Conservation (phyloP, 2,113 vertebrate species). For the pig (Sus scrofa) region DNA sequence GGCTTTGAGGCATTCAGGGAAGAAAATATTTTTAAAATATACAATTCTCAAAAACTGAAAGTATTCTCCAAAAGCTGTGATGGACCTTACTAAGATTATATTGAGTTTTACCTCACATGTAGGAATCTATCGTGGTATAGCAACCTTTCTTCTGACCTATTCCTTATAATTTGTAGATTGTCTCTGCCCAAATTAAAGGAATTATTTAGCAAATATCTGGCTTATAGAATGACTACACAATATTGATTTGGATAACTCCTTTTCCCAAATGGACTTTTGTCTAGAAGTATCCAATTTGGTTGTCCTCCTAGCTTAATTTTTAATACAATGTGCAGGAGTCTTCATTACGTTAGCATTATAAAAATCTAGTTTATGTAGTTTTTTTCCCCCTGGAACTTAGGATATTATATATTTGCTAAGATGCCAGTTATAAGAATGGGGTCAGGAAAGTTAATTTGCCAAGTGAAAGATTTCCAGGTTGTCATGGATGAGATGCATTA, state of each 20-base stretch:
- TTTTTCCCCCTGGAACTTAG: neutral
- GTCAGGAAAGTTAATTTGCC: neutral
- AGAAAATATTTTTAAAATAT: slow-evolving; percentile 30
- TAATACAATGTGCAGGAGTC: neutral
- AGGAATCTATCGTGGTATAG: neutral
- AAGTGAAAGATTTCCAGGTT: neutral
- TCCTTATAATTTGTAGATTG: neutral
- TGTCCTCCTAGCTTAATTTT: neutral
- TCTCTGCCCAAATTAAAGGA: neutral
- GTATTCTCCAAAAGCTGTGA: neutral
- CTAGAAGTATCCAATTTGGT: neutral
- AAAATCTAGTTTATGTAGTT: neutral
- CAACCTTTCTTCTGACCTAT: neutral
- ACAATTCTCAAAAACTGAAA: neutral
- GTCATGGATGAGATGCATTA: neutral
- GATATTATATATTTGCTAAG: neutral
- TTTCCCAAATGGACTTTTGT: neutral
- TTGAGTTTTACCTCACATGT: neutral
- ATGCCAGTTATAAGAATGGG: neutral
- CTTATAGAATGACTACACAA: slow-evolving; percentile 15
- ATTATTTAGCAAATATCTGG: neutral
- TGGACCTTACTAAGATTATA: neutral
- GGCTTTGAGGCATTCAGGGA: neutral
- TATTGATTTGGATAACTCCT: neutral
- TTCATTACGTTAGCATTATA: slow-evolving; percentile 35